These are phyloP conservation scores for Aphis gossypii DNA, from an alignment of 1,140 invertebrate species.

Conservation along the genomic window DNA sequence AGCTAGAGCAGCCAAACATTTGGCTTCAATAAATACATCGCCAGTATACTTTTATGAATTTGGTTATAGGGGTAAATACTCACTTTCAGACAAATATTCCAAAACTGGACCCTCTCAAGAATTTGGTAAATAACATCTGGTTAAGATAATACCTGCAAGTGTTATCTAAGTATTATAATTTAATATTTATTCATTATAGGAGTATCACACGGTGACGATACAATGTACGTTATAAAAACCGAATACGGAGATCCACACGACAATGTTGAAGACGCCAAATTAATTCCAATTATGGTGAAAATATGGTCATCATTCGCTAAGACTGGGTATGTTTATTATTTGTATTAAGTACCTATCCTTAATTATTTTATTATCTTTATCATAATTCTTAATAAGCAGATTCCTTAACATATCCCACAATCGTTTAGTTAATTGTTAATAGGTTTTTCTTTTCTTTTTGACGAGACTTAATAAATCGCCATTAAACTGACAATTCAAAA, in stretches of 20 bases:
- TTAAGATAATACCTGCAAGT: neutral
- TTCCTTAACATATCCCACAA: neutral
- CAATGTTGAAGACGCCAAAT: conserved; percentile 52
- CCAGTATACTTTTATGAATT: conserved; percentile 72
- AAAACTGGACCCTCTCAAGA: conserved; percentile 64
- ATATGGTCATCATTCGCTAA: conserved; percentile 60
- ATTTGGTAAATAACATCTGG: conserved; percentile 66
- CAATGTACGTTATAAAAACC: conserved; percentile 58
- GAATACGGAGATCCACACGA: conserved; percentile 58
- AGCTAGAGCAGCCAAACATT: conserved; percentile 68
- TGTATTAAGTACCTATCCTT: neutral
- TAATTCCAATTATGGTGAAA: conserved; percentile 59
- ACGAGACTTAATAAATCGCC: neutral
- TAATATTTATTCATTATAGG: conserved; percentile 25
- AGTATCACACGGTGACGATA: conserved; percentile 60
- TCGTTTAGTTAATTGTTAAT: neutral
- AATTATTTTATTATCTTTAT: no score
- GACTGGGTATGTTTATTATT: conserved; percentile 55
- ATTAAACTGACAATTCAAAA: neutral
- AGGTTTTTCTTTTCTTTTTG: neutral
- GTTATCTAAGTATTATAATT: neutral
- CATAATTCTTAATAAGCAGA: no score
- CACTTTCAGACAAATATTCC: conserved; percentile 65
- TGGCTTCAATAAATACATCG: conserved; percentile 66
- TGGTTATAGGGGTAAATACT: conserved; percentile 67